Conservation (phyloP, 1,140 invertebrate genomes). For the Atta texana region DNA sequence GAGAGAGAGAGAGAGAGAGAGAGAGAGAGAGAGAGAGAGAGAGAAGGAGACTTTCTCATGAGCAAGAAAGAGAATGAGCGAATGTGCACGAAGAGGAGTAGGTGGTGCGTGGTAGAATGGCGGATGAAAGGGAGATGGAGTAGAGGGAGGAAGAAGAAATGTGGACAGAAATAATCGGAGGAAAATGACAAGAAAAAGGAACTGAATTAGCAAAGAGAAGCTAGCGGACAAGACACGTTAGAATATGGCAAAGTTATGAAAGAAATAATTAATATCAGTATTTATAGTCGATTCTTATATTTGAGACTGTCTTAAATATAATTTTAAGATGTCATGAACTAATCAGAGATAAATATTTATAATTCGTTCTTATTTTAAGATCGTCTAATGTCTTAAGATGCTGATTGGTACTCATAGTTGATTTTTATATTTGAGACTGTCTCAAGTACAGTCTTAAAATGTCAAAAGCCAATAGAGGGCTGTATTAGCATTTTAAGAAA, state of each 20-base stretch:
- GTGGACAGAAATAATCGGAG: constrained; percentile 6
- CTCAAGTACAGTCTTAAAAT: no score
- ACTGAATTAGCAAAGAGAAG: neutral
- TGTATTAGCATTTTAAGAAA: no score
- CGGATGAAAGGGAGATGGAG: constrained; percentile 39
- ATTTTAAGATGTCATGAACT: no score
- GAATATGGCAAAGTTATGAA: neutral
- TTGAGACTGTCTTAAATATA: no score
- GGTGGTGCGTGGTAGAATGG: constrained; percentile 41
- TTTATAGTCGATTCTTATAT: no score
- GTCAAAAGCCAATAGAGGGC: no score
- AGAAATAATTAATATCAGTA: neutral
- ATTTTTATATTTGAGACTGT: no score
- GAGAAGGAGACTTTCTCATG: no score
- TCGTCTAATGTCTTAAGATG: no score
- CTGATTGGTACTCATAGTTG: no score
- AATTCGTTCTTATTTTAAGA: no score
- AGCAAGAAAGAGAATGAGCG: neutral
- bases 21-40: constrained; percentile 5
- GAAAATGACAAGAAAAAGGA: constrained; percentile 14
- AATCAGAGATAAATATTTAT: no score
- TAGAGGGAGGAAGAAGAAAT: constrained; percentile 32
- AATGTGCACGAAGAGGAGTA: constrained; percentile 3
- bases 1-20: constrained; percentile 9
- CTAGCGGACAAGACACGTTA: neutral